Conservation (phyloP, 2,888 invertebrate genomes). For the Hyposoter didymator region DNA sequence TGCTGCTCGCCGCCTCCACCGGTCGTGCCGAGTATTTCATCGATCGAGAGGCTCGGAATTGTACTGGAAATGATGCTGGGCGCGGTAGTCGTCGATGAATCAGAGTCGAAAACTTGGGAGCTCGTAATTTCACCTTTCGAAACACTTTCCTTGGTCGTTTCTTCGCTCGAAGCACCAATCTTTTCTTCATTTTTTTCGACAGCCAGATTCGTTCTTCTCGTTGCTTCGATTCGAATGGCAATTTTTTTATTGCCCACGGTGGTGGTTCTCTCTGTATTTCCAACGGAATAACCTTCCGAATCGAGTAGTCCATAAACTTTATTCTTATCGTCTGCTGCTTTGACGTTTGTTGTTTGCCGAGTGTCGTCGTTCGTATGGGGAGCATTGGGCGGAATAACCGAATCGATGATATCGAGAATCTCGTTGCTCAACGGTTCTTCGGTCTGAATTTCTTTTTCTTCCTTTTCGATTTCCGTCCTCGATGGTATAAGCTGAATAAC, state of each 20-base stretch:
- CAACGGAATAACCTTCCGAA: slow-evolving; percentile 16
- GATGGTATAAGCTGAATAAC: slow-evolving; percentile 80
- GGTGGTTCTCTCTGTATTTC: slow-evolving; percentile 26
- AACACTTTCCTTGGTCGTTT: slow-evolving; percentile 1
- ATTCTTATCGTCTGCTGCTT: slow-evolving; percentile 27
- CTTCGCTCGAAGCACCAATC: background rate
- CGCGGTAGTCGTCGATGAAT: slow-evolving; percentile 6
- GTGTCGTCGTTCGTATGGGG: slow-evolving; percentile 22
- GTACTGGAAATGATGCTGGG: slow-evolving; percentile 48
- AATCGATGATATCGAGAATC: slow-evolving; percentile 82
- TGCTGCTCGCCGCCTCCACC: slow-evolving; percentile 42
- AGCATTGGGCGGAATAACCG: slow-evolving; percentile 74
- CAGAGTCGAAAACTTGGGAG: slow-evolving; percentile 32
- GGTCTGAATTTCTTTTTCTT: slow-evolving; percentile 73
- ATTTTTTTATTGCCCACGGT: background rate
- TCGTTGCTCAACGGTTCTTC: slow-evolving; percentile 82
- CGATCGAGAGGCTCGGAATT: slow-evolving; percentile 46
- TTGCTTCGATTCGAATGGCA: background rate
- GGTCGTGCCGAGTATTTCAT: slow-evolving; percentile 56
- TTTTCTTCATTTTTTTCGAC: slow-evolving; percentile 9
- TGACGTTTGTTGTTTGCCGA: background rate
- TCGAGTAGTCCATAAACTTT: slow-evolving; percentile 58
- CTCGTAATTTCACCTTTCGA: slow-evolving; percentile 14
- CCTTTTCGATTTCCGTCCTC: slow-evolving; percentile 76
- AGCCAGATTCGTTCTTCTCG: slow-evolving; percentile 9